Conservation (phyloP, 1,140 invertebrate genomes). For the Zophobas atratus region DNA sequence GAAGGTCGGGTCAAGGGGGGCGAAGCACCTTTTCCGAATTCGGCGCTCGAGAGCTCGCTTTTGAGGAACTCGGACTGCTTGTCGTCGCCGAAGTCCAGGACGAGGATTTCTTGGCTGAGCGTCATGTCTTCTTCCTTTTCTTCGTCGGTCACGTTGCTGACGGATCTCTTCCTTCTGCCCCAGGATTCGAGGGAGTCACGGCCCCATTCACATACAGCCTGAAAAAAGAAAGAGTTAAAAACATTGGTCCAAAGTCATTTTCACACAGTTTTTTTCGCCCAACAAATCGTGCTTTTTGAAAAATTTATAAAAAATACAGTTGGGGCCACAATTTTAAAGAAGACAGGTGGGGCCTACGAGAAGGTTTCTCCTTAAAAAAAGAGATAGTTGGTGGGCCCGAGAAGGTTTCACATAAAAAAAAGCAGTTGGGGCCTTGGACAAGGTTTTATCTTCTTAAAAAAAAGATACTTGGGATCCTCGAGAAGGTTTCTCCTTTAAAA, state of each 20-base stretch:
- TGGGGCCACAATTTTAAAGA: too few species aligned
- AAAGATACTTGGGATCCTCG: too few species aligned
- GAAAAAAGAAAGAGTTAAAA: constrained; percentile 55
- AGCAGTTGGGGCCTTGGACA: too few species aligned
- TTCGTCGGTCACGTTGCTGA: constrained; percentile 71
- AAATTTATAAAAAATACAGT: neutral
- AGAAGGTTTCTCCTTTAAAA: too few species aligned
- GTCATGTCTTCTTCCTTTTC: constrained; percentile 91
- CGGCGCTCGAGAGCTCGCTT: constrained; percentile 80
- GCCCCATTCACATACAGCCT: constrained; percentile 92
- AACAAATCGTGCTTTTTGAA: neutral
- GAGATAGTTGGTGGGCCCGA: too few species aligned
- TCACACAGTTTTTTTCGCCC: neutral
- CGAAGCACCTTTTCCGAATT: constrained; percentile 78
- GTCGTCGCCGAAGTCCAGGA: constrained; percentile 92
- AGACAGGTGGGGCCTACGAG: too few species aligned
- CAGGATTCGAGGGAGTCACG: constrained; percentile 90
- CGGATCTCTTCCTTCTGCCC: constrained; percentile 89
- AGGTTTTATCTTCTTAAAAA: too few species aligned
- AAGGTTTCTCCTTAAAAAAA: too few species aligned
- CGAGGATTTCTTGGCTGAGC: constrained; percentile 93
- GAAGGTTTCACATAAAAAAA: too few species aligned
- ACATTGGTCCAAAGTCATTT: too few species aligned
- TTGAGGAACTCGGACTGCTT: constrained; percentile 86
- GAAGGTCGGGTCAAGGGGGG: neutral